Conservation (phyloP, 2,113 vertebrate species). For the Pituophis catenifer region DNA sequence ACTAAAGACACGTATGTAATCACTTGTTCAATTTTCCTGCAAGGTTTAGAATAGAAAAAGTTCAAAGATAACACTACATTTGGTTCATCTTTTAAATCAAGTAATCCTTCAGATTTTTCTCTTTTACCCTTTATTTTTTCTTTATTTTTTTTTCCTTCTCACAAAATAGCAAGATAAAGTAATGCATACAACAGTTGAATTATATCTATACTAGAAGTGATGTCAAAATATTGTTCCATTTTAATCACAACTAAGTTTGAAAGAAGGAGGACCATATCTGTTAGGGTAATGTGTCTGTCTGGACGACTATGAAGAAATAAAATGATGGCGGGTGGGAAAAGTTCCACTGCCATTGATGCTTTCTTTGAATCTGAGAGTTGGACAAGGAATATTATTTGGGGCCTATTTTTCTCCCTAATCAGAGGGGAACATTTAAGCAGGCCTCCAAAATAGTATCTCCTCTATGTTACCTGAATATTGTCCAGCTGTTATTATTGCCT, state of each 20-base stretch:
- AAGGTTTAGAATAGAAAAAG: not conserved
- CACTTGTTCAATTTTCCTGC: not conserved
- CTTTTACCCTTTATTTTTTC: not conserved
- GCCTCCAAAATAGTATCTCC: not conserved
- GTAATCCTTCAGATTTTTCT: not conserved
- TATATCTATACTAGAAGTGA: not conserved
- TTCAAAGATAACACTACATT: not conserved
- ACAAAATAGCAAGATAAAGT: not conserved
- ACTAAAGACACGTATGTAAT: not conserved
- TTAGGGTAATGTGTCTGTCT: not conserved
- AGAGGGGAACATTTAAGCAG: not conserved
- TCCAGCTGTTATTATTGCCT: not conserved
- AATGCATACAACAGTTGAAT: not conserved
- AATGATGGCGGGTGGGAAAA: not conserved
- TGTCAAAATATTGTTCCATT: not conserved
- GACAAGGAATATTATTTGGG: not conserved
- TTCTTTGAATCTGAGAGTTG: not conserved
- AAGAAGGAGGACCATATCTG: not conserved
- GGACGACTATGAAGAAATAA: not conserved
- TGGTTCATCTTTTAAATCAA: not conserved
- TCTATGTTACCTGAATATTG: not conserved
- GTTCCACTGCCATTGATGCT: not conserved
- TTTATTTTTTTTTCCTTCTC: not conserved
- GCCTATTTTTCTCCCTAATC: not conserved
- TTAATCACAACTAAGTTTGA: not conserved